Percentiles rank a stretch among this genome's conserved stretches.
Conservation (phyloP, 2,797 vertebrate genomes). For the Sebastes alutus region DNA sequence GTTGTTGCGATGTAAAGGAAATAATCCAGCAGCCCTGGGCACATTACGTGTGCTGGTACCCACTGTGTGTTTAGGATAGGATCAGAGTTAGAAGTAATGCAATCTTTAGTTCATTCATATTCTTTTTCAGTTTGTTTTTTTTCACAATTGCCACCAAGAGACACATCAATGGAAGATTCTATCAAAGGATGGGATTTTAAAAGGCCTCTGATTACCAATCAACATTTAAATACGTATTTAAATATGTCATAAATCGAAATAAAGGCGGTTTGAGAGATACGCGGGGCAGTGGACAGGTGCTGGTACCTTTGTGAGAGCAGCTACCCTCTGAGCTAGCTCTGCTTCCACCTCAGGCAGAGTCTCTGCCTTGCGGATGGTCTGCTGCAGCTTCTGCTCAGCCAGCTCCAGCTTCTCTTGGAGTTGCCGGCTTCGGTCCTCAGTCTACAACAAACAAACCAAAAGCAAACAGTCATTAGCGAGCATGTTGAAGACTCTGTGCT, state of each 20-base stretch:
- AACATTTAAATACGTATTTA: too few species aligned
- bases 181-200: background rate
- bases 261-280: background rate
- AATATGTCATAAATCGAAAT: background rate
- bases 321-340: slow-evolving; percentile 94
- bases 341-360: slow-evolving; percentile 96
- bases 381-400: slow-evolving; percentile 96
- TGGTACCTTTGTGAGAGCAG: slow-evolving; percentile 92
- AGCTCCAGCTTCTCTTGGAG: slow-evolving; percentile 95
- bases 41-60: background rate
- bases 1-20: slow-evolving; percentile 15
- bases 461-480: slow-evolving; percentile 12
- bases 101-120: background rate
- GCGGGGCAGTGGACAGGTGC: background rate
- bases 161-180: background rate
- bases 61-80: too few species aligned
- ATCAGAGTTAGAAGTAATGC: background rate
- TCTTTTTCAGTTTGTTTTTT: background rate
- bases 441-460: slow-evolving; percentile 73
- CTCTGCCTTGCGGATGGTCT: slow-evolving; percentile 94
- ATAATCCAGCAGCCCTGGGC: background rate
- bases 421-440: slow-evolving; percentile 93
- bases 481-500: background rate
- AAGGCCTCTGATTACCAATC: background rate
- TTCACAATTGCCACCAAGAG: background rate